Conservation (phyloP, 2,797 vertebrate species). For the Arrhamphus sclerolepis region DNA sequence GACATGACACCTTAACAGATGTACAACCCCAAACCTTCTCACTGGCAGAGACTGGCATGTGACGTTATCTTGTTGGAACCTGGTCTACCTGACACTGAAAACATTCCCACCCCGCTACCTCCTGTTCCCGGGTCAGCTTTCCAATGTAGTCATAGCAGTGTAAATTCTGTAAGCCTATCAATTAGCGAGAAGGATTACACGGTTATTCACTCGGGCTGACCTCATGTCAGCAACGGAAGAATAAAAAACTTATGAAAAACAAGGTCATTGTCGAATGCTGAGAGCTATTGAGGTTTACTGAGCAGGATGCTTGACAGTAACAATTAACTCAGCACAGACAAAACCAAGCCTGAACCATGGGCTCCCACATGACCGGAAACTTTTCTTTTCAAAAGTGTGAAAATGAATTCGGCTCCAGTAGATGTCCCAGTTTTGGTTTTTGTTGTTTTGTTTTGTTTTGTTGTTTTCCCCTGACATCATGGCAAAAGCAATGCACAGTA, state of each 20-base stretch:
- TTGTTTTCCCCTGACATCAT: constrained; percentile 6
- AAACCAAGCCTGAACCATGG: constrained; percentile 25
- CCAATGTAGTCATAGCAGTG: constrained; percentile 67
- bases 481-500: constrained; percentile 19
- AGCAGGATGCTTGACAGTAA: constrained; percentile 59
- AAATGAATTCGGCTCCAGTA: background rate
- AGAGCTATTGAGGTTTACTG: constrained; percentile 39
- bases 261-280: constrained; percentile 38
- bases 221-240: constrained; percentile 18
- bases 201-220: constrained; percentile 42
- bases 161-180: constrained; percentile 72
- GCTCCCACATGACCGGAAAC: constrained; percentile 12
- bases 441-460: background rate
- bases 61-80: constrained; percentile 77
- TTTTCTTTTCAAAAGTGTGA: constrained; percentile 16
- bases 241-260: constrained; percentile 45
- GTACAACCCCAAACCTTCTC: constrained; percentile 37
- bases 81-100: constrained; percentile 74
- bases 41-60: constrained; percentile 71
- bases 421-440: constrained; percentile 21
- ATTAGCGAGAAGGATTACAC: constrained; percentile 71
- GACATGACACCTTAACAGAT: constrained; percentile 37
- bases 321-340: constrained; percentile 55
- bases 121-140: constrained; percentile 80
- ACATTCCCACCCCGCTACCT: constrained; percentile 34